Evolutionary conservation across 2,113 vertebrate species (phyloP).

Genomic region (Alethe castanea): DNA sequence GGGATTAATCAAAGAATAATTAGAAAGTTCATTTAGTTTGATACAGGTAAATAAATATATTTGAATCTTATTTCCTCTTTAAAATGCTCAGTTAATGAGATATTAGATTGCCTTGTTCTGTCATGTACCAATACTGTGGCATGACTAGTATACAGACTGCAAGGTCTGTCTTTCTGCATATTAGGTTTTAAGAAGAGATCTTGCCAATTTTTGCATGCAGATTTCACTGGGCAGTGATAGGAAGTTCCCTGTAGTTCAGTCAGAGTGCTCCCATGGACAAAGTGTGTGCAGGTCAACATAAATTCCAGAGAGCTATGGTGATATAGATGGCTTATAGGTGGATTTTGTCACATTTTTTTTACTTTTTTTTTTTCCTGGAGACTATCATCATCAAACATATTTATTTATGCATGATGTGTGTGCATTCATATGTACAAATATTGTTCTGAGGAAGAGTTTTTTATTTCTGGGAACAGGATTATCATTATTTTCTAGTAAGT

Average conservation of each 20-base stretch:
- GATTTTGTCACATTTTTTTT: neutral
- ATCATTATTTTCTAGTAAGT: neutral
- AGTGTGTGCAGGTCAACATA: neutral
- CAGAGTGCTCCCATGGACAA: neutral
- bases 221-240: neutral
- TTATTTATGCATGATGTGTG: neutral
- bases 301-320: neutral
- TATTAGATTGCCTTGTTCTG: neutral
- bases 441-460: neutral
- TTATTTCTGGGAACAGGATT: neutral
- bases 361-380: neutral
- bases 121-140: neutral
- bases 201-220: neutral
- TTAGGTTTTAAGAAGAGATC: neutral
- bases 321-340: neutral
- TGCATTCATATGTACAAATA: neutral
- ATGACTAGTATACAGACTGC: neutral
- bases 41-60: neutral
- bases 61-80: neutral
- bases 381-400: neutral
- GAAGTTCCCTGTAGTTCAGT: neutral
- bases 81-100: neutral
- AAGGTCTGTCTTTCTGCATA: neutral
- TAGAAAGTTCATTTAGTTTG: neutral
- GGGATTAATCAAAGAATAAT: neutral